Conservation (phyloP, 1,140 invertebrate genomes). For the Camponotus pennsylvanicus region DNA sequence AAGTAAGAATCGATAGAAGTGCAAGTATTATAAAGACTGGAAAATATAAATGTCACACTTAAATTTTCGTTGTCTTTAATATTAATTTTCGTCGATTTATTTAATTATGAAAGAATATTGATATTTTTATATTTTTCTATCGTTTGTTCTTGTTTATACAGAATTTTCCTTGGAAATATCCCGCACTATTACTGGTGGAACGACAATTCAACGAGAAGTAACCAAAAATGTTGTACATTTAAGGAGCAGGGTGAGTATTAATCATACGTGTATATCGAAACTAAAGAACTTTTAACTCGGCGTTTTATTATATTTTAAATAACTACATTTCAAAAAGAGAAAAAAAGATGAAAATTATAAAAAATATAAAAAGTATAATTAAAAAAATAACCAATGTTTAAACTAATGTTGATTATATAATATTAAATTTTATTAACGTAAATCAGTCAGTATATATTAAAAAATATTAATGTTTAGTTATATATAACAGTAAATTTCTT, state of each 20-base stretch:
- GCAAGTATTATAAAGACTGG: background rate
- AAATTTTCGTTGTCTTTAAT: background rate
- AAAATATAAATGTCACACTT: background rate
- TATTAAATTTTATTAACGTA: background rate
- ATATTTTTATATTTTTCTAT: background rate
- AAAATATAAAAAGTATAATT: background rate
- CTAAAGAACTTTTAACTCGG: background rate
- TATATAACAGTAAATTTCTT: background rate
- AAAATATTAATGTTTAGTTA: background rate
- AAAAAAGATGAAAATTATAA: background rate
- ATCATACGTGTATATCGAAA: background rate
- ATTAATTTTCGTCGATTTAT: background rate
- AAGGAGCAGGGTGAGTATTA: slow-evolving; percentile 66
- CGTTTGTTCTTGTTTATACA: slow-evolving; percentile 59
- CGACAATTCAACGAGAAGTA: slow-evolving; percentile 56
- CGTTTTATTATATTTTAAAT: background rate
- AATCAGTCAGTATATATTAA: background rate
- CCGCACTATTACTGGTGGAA: slow-evolving; percentile 52
- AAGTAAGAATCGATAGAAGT: background rate
- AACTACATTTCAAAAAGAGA: background rate
- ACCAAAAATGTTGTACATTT: slow-evolving; percentile 25
- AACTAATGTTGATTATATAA: slow-evolving; percentile 2
- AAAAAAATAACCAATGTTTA: background rate
- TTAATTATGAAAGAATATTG: slow-evolving; percentile 14
- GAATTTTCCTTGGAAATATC: slow-evolving; percentile 79